phyloP scores from a whole-genome alignment of 2,113 vertebrate genomes.

The Athene cunicularia region DNA sequence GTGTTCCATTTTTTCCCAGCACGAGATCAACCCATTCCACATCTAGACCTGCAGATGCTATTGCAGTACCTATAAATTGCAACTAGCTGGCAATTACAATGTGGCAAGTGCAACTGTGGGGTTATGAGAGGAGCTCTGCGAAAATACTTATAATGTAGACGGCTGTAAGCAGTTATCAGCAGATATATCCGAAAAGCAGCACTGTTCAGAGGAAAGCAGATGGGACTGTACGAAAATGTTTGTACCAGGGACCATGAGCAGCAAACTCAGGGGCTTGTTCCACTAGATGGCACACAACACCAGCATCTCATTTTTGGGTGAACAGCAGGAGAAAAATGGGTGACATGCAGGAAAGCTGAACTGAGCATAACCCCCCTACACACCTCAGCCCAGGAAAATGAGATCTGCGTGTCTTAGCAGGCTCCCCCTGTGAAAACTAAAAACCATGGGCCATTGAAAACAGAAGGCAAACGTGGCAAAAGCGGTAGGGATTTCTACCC shows the following conservation, averaged over 20 bases:
- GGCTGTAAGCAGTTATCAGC: not conserved
- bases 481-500: accelerated
- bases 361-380: not conserved
- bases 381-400: not conserved
- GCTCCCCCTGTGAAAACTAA: not conserved
- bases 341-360: not conserved
- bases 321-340: not conserved
- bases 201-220: not conserved
- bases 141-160: not conserved
- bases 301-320: not conserved
- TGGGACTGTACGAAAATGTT: accelerated
- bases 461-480: not conserved
- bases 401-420: not conserved
- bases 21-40: not conserved
- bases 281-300: conserved; percentile 76
- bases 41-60: not conserved
- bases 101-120: not conserved
- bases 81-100: not conserved
- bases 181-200: not conserved
- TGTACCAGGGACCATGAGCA: accelerated
- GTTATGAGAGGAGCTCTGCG: not conserved
- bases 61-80: not conserved
- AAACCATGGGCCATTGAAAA: not conserved
- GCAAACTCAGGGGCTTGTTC: not conserved
- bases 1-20: not conserved